Base-by-base conservation (phyloP, 2,113 vertebrate species). In the Gallinago media region DNA sequence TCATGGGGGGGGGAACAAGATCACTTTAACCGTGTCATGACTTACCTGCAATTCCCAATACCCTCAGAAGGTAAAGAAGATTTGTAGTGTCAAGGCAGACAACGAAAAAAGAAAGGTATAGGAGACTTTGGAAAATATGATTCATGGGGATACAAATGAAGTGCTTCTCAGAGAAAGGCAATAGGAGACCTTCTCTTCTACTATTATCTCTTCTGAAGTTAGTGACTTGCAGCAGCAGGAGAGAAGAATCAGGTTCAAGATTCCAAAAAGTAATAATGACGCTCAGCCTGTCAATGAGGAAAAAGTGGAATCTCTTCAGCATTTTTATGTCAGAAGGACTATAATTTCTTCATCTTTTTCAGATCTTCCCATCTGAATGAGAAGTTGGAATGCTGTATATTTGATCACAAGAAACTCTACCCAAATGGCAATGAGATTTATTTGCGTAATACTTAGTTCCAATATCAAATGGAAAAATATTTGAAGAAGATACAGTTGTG, bases 1-100 rank as follows among this genome's bases (percentile, higher is more conserved):
- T 9, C 0, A 0, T 12, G 3, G 8, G 3, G 5, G 13, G 5
- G 5, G 13, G 7, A 3, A 1, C 11, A 46, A n/a, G n/a, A 62
- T 31, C 19, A 44, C 26, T 88, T 81, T 12, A 72, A 31, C 22
- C 7, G 10, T 5, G 6, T 54, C 36, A 34, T 12, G 11, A 42
- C 36, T 88, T 49, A 56, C 11, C 10, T 58, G 8, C 25, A 26
- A 58, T 32, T 56, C 52, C 14, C 19, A 46, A 13, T 14, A 56
- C 3, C 15, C 14, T 38, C 63, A 42, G 13, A 72, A 47, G 14
- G 18, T 59, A 7, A 86, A 27, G 40, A 29, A 34, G 9, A 18
- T 23, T 27, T 1, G 4, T 58, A 49, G 7, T n/a, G 49, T 11
- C 10, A 4, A 44, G 32, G 49, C 47, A 85, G 27, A 40, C 47